Percentiles rank a stretch among this genome's conserved stretches.
These are phyloP conservation scores for Macroramphosus scolopax DNA, from an alignment of 2,797 vertebrate genomes.

Conservation along the genomic window DNA sequence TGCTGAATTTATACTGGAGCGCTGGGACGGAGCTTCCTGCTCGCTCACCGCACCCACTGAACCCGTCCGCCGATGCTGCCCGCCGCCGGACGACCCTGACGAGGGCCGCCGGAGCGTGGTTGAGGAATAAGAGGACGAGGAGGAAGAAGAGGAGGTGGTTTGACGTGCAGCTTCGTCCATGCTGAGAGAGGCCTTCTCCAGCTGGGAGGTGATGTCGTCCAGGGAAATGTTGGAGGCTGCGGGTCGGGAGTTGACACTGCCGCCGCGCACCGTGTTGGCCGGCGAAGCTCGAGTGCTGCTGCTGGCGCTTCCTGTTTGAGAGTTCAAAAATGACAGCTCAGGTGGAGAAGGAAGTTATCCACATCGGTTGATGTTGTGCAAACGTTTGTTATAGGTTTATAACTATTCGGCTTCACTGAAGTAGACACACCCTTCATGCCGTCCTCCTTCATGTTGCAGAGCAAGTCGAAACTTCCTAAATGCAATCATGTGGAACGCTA, in stretches of 20 bases:
- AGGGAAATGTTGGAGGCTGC: conserved; percentile 89
- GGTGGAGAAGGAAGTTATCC: too few species aligned
- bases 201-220: conserved; percentile 96
- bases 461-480: too few species aligned
- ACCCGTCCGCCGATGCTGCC: conserved; percentile 90
- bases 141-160: conserved; percentile 72
- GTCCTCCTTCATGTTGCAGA: too few species aligned
- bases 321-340: conserved; percentile 5
- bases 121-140: conserved; percentile 69
- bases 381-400: too few species aligned
- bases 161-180: conserved; percentile 96
- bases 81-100: conserved; percentile 51
- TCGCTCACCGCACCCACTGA: conserved; percentile 90
- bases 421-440: too few species aligned
- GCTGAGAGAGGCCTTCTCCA: conserved; percentile 90
- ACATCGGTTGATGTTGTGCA: too few species aligned
- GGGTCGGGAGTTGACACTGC: conserved; percentile 71
- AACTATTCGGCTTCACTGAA: too few species aligned
- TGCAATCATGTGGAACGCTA: too few species aligned
- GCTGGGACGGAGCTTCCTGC: conserved; percentile 76
- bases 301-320: conserved; percentile 73
- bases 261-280: conserved; percentile 83
- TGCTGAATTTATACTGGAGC: conserved; percentile 89
- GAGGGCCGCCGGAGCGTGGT: conserved; percentile 72
- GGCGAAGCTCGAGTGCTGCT: conserved; percentile 81